A percentile compares a stretch with the other conserved stretches of the same genome.
Evolutionary conservation across 2,888 invertebrate species (phyloP).

Genomic region (Invenusta paracnida): DNA sequence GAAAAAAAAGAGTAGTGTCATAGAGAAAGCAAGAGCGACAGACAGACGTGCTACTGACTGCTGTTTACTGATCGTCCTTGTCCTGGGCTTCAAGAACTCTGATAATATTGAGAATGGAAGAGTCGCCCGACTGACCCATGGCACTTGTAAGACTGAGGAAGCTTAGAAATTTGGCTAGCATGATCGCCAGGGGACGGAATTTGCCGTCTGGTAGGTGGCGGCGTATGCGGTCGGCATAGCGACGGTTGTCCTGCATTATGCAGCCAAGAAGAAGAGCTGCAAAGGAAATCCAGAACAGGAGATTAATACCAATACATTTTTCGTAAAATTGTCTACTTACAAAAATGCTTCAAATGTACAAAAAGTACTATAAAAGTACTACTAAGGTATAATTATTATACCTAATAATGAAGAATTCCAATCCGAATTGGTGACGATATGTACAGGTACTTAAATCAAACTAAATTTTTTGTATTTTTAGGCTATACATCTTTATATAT

Average conservation of each 20-base stretch:
- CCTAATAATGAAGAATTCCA: too few species aligned
- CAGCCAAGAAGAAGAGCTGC: slow-evolving; percentile 40
- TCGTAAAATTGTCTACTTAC: too few species aligned
- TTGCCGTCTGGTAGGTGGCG: slow-evolving; percentile 42
- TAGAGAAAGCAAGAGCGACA: neutral
- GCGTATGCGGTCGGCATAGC: slow-evolving; percentile 37
- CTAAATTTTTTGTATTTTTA: too few species aligned
- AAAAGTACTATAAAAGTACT: too few species aligned
- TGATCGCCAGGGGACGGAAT: slow-evolving; percentile 40
- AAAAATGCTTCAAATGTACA: too few species aligned
- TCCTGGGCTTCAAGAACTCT: slow-evolving; percentile 36
- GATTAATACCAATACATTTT: too few species aligned
- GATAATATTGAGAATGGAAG: slow-evolving; percentile 36
- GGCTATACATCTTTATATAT: too few species aligned
- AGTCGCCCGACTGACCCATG: slow-evolving; percentile 35
- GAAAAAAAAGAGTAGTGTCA: too few species aligned
- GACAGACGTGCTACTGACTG: neutral
- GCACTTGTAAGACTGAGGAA: slow-evolving; percentile 40
- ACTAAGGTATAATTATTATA: too few species aligned
- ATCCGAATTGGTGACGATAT: too few species aligned
- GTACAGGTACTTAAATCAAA: too few species aligned
- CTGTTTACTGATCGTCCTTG: slow-evolving; percentile 25
- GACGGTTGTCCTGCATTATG: slow-evolving; percentile 39
- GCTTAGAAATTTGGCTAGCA: slow-evolving; percentile 42
- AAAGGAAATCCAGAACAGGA: neutral